phyloP scores from a whole-genome alignment of 2,797 vertebrate species.

The Lophotriccus pileatus region DNA sequence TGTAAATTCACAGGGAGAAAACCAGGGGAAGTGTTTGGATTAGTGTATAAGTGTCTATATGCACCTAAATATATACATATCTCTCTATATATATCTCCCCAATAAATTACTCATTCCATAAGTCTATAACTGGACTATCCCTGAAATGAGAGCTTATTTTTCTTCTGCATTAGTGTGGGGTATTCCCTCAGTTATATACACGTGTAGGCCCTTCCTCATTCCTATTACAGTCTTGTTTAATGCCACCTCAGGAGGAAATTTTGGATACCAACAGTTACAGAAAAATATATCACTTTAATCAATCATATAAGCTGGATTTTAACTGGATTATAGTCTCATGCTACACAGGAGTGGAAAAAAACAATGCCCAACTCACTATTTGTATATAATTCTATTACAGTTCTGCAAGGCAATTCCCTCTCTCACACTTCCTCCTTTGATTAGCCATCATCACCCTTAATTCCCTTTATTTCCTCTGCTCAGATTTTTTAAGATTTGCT shows the following conservation, averaged over 20 bases:
- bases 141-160: background rate
- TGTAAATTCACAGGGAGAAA: background rate
- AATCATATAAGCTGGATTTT: background rate
- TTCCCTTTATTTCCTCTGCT: background rate
- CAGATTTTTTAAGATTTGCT: background rate
- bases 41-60: background rate
- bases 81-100: background rate
- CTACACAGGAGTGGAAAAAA: background rate
- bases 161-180: background rate
- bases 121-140: background rate
- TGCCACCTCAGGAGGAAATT: background rate
- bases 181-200: background rate
- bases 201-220: background rate
- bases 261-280: background rate
- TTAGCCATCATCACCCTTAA: background rate
- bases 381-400: background rate
- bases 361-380: background rate
- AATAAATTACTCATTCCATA: background rate
- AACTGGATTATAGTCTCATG: background rate
- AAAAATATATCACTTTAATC: background rate
- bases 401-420: background rate
- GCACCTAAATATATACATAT: background rate
- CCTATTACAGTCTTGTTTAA: background rate
- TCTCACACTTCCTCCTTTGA: background rate
- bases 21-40: background rate